Evolutionary conservation across 1,140 invertebrate species (phyloP), one percentile per base, ranked within the genome.

Genomic region (Aleiodes sp.): DNA sequence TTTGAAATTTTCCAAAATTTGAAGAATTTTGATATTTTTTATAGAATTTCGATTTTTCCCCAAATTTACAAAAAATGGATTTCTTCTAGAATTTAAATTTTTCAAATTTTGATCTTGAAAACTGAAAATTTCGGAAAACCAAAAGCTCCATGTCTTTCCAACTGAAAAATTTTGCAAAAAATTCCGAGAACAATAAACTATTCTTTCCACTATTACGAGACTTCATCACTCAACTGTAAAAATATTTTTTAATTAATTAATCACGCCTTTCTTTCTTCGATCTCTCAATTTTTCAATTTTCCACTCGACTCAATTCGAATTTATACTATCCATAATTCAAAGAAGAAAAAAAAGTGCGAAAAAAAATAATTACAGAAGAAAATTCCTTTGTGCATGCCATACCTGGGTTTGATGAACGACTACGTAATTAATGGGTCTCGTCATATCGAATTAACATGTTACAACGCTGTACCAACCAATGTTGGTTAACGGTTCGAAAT

Each of bases 401-500:
- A 52, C 46, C 46, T 52, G 19, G 46, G 46, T 52, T 52, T 52
- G 46, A 52, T 52, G 26, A 52, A 52, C 46, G 46, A 52, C 46
- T 21, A 21, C 21, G 46, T 52, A 52, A 52, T 52, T 52, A 52
- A 52, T 52, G 46, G 46, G 46, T 52, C 46, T 52, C 46, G 46
- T 52, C 46, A 52, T 52, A 52, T 21, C 46, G 46, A 52, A 52
- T 52, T 52, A 52, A 52, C 46, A 52, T 52, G 46, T 52, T 52
- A 52, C 46, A 52, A 52, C 19, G 19, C 9, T 52, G 21, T 52
- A 52, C 46, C 21, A 9, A 52, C 12, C 46, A 16, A 21, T 43
- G n/a, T 14, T 4, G 39, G n/a, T n/a, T 12, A 43, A 43, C 46
- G 16, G 10, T 52, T n/a, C n/a, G 16, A 52, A 52, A 52, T 52